Base-by-base conservation (phyloP, 2,888 invertebrate genomes). In the Ectemnius continuus region DNA sequence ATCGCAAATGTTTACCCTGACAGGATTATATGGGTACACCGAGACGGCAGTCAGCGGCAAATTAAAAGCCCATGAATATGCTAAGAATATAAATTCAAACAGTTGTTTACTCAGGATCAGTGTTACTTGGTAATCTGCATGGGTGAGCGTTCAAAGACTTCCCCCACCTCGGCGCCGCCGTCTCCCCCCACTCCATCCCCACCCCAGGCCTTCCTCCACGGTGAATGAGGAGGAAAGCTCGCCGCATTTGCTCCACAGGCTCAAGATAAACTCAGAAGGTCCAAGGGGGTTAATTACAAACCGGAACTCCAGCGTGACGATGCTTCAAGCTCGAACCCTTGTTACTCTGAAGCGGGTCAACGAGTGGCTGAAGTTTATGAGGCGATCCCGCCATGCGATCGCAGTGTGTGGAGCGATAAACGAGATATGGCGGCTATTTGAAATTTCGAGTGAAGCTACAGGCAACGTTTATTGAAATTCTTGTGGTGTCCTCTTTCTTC, bases 11-110 rank as follows among this genome's bases (percentile, higher is more conserved):
- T 75, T 79, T 61, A 23, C 68, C 56, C 36, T 28, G 16, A 2
- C 18, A 59, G 70, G 76, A 80, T 82, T 79, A 60, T 70, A 65
- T 72, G 74, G 76, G 75, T 67, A 77, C 67, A 60, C 63, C 63
- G 64, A 73, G 73, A 72, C 70, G 74, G 62, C 73, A 77, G 66
- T 76, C 61, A 23, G 2, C 69, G 67, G 36, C 79, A 85, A 86
- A 87, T 88, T 87, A 87, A 88, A 86, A 80, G 78, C 82, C 86
- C 85, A 88, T 88, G 88, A 88, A 88, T 88, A 87, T 84, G 79
- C 81, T 87, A 86, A 85, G 84, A 83, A 87, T 84, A 86, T 83
- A 87, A 87, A 88, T 87, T 78, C 68, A 45, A 14, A 45, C 56
- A 61, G 80, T 69, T 88, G 86, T 88, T 88, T 88, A 79, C 78